Base-by-base conservation (phyloP, 2,113 vertebrate genomes). In the Cynopterus brachyotis region DNA sequence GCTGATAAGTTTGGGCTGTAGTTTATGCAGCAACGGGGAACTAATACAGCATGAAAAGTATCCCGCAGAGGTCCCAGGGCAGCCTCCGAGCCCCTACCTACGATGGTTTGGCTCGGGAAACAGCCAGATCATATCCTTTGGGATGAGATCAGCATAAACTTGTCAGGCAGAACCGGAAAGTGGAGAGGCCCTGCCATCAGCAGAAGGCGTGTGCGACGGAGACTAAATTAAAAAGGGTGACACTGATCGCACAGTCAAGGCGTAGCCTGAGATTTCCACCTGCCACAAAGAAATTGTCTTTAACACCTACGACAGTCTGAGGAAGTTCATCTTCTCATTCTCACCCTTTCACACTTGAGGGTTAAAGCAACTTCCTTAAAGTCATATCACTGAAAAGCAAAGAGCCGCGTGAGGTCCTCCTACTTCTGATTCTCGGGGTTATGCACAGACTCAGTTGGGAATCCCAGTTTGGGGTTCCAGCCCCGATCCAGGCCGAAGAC, bases 141-240 rank as follows among this genome's bases (percentile, higher is more conserved):
- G 20, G 12, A 59, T 64, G n/a, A 66, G 3, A n/a, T 60, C 47
- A 67, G 42, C 22, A 59, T 10, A 16, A 37, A 24, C 32, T 35
- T 30, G 9, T 64, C 89, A 19, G 0, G n/a, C 59, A 45, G 69
- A 79, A 85, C 6, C 0, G 9, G 22, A 40, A 64, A 37, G 6
- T 5, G 4, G 42, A 92, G 57, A 59, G 55, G 24, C 40, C 69
- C 16, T 24, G 50, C 20, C 11, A 1, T 67, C n/a, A 32, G 7
- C 20, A 10, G 13, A 26, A 30, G 60, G 15, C 0, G 0, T 6
- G 2, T 19, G 9, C 1, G 4, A 69, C 4, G 12, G 35, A 32
- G 20, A 70, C 32, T 64, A 9, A 15, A 4, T 16, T 59, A 64
- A 72, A 55, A 30, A 15, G 50, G 47, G 17, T 37, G 20, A 5